phyloP scores from a whole-genome alignment of 2,888 invertebrate genomes.

The Cloeon dipterum region DNA sequence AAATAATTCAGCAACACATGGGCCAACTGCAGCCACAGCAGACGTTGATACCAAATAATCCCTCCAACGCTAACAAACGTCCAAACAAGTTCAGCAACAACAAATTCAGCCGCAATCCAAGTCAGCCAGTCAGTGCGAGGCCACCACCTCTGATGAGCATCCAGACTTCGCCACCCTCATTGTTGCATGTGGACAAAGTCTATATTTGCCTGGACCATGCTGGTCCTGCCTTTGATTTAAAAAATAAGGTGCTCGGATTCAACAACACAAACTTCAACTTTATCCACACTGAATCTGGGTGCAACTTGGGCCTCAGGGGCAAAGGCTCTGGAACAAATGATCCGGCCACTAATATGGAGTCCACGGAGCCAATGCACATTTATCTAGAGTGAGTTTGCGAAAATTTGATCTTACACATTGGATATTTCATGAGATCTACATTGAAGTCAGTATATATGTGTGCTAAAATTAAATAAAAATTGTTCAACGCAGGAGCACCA shows the following conservation, averaged over 20 bases:
- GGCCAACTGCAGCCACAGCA: constrained; percentile 3
- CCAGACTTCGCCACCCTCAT: constrained; percentile 12
- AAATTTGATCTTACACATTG: too few species aligned
- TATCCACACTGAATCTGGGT: constrained; percentile 55
- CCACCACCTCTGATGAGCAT: constrained; percentile 24
- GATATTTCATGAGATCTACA: too few species aligned
- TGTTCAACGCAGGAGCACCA: constrained; percentile 38
- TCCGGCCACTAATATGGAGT: constrained; percentile 28
- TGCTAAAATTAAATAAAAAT: too few species aligned
- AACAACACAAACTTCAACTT: constrained; percentile 50
- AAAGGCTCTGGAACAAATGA: constrained; percentile 37
- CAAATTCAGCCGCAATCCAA: constrained; percentile 4
- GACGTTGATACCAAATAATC: neutral
- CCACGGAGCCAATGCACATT: constrained; percentile 49
- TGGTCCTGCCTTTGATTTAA: constrained; percentile 49
- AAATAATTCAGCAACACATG: constrained; percentile 18
- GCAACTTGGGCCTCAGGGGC: constrained; percentile 46
- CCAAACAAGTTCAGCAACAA: constrained; percentile 3
- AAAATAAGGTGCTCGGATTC: constrained; percentile 46
- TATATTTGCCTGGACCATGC: constrained; percentile 55
- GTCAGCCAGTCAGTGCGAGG: constrained; percentile 12
- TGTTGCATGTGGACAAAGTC: constrained; percentile 38
- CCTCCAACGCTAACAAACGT: neutral
- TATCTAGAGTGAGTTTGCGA: constrained; percentile 40
- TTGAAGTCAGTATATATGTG: too few species aligned